phyloP scores from a whole-genome alignment of 2,113 vertebrate species.

The Chamaetylas fuelleborni region DNA sequence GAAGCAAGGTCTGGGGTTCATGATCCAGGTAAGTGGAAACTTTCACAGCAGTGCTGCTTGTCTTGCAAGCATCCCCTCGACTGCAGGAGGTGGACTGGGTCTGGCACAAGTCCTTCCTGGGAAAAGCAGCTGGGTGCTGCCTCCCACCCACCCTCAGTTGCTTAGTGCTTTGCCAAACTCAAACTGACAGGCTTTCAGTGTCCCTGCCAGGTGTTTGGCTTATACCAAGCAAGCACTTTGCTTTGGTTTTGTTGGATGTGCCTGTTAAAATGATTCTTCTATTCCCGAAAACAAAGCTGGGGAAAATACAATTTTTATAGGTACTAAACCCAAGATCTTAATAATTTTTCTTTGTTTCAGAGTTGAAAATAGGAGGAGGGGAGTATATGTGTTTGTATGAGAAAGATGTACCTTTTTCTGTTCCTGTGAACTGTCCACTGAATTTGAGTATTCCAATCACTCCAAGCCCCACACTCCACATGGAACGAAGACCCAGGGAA shows the following conservation, averaged over 20 bases:
- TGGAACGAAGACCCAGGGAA: not conserved
- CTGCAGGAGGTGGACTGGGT: not conserved
- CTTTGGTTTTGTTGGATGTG: not conserved
- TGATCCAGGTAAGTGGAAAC: not conserved
- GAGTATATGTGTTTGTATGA: not conserved
- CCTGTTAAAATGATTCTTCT: not conserved
- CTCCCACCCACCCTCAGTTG: accelerated
- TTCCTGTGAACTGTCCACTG: not conserved
- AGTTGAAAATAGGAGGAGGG: not conserved
- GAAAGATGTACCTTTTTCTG: not conserved
- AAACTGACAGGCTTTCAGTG: not conserved
- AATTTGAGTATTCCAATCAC: not conserved
- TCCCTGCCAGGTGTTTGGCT: not conserved
- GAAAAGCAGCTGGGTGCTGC: accelerated
- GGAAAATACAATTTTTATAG: not conserved
- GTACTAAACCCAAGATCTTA: not conserved
- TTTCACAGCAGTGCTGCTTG: not conserved
- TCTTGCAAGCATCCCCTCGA: not conserved
- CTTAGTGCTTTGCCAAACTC: not conserved
- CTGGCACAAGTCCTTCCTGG: not conserved
- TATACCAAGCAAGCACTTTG: accelerated
- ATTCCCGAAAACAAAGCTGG: not conserved
- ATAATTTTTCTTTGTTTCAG: not conserved
- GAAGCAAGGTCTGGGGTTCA: not conserved
- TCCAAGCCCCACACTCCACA: not conserved